Evolutionary conservation across 2,113 vertebrate species (phyloP).

Genomic region (Pygoscelis adeliae): DNA sequence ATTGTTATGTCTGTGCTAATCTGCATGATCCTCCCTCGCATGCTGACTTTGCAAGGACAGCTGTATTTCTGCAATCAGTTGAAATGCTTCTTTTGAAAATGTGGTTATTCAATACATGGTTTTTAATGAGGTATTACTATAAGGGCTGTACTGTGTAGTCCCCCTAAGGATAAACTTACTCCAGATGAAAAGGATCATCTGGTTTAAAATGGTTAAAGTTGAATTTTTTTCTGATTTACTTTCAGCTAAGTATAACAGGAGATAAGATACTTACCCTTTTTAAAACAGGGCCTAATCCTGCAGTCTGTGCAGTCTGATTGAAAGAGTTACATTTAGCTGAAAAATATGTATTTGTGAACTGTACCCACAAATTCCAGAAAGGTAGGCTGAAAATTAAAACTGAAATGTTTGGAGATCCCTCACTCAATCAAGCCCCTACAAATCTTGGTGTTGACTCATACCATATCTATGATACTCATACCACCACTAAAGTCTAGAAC

Average conservation of each 20-base stretch:
- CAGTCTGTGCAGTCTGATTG: background rate
- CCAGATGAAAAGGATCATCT: constrained; percentile 65
- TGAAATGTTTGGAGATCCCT: background rate
- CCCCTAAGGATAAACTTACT: constrained; percentile 34
- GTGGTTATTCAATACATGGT: constrained; percentile 46
- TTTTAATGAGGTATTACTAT: constrained; percentile 43
- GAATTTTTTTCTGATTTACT: constrained; percentile 6
- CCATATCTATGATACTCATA: background rate
- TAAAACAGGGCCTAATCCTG: background rate
- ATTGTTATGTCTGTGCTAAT: constrained; percentile 44
- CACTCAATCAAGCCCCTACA: background rate
- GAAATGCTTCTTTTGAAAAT: constrained; percentile 46
- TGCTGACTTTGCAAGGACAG: constrained; percentile 15
- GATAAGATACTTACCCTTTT: background rate
- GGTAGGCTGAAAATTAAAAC: background rate
- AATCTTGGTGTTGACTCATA: background rate
- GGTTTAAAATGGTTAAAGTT: constrained; percentile 17
- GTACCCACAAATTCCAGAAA: background rate
- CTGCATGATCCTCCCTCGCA: constrained; percentile 6
- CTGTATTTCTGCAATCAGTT: constrained; percentile 45
- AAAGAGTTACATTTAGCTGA: background rate
- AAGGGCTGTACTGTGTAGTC: background rate
- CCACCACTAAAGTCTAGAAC: background rate
- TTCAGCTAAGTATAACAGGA: constrained; percentile 26
- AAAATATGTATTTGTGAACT: background rate